Conservation (phyloP, 2,797 vertebrate species). For the Poecile montanus region DNA sequence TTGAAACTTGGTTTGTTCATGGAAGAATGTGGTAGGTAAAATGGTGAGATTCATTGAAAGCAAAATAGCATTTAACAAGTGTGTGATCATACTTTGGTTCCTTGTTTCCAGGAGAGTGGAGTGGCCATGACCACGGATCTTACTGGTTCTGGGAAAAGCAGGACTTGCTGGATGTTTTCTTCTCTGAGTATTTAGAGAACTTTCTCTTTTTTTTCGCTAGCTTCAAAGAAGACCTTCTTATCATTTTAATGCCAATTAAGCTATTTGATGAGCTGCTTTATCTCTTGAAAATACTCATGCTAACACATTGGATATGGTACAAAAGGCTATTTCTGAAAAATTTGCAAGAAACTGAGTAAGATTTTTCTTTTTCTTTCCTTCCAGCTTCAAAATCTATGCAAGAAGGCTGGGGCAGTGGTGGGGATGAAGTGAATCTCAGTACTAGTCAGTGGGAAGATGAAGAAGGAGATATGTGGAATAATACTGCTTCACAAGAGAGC, state of each 20-base stretch:
- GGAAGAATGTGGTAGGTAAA: neutral
- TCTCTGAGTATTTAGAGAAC: neutral
- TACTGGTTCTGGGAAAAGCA: neutral
- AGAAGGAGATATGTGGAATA: constrained; percentile 95
- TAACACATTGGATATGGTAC: neutral
- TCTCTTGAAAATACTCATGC: neutral
- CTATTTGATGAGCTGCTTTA: neutral
- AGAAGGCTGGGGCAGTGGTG: constrained; percentile 94
- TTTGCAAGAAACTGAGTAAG: neutral
- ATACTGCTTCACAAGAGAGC: constrained; percentile 91
- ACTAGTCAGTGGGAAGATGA: constrained; percentile 92
- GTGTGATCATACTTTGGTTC: neutral
- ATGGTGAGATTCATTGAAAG: neutral
- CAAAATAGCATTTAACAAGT: neutral
- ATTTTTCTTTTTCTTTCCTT: neutral
- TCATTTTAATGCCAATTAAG: neutral
- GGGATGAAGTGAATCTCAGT: constrained; percentile 88
- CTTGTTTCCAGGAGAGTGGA: neutral
- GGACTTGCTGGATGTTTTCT: neutral
- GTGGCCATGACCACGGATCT: neutral
- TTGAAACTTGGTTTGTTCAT: neutral
- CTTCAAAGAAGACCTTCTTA: neutral
- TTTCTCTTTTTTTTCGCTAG: neutral
- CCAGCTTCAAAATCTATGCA: constrained; percentile 98
- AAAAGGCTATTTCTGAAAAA: neutral